These are phyloP conservation scores for Drosophila atroscutellata DNA, from an alignment of 2,888 invertebrate species.

Conservation along the genomic window DNA sequence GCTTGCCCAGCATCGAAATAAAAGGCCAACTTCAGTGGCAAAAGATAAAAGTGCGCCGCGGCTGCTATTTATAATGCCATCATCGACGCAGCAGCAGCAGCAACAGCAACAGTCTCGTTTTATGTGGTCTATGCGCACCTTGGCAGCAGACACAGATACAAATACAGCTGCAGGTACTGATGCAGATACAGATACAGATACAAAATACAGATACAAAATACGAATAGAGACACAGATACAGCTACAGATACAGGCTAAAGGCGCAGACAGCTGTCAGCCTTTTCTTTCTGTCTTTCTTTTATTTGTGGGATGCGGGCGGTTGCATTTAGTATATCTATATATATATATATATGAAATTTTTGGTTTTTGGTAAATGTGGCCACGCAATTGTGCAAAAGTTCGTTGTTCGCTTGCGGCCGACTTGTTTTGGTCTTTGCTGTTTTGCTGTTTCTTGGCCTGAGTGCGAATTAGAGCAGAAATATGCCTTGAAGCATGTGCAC, in stretches of 20 bases:
- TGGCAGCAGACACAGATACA: constrained; percentile 18
- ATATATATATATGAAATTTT: constrained; percentile 38
- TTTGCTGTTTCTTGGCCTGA: constrained; percentile 68
- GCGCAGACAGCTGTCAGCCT: constrained; percentile 46
- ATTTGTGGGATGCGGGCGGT: constrained; percentile 67
- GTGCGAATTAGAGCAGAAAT: constrained; percentile 83
- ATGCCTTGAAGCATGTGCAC: constrained; percentile 73
- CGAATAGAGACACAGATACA: constrained; percentile 3
- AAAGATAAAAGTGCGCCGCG: constrained; percentile 57
- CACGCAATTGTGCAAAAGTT: constrained; percentile 79
- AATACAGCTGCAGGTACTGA: too few relatives aligned
- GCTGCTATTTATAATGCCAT: constrained; percentile 57
- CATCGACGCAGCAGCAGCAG: constrained; percentile 13
- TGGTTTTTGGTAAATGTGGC: constrained; percentile 53
- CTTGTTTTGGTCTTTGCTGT: constrained; percentile 16
- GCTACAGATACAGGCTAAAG: constrained; percentile 11
- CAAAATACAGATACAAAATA: constrained; percentile 9
- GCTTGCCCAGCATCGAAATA: constrained; percentile 5
- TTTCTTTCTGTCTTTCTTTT: background rate
- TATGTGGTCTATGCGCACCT: constrained; percentile 35
- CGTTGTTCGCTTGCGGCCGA: constrained; percentile 48
- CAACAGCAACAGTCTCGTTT: constrained; percentile 2
- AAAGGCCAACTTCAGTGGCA: constrained; percentile 37
- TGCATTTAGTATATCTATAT: constrained; percentile 71
- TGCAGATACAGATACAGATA: background rate